Evolutionary conservation across 1,140 invertebrate species (phyloP), one percentile per base, ranked within the genome.

Genomic region (Euschistus heros): DNA sequence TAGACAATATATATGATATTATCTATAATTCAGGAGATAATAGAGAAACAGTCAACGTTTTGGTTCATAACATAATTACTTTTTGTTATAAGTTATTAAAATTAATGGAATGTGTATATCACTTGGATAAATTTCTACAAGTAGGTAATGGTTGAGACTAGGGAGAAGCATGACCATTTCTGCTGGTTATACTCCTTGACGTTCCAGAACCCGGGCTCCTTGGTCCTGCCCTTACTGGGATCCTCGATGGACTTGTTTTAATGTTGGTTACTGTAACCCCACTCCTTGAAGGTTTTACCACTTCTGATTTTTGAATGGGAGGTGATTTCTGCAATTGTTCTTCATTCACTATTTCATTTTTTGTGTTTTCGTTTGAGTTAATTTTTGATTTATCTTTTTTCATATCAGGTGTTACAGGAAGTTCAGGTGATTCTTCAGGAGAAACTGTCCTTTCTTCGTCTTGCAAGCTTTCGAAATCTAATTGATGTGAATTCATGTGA

Each of bases 131-230:
- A 13, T 37, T 37, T 37, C 33, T 37, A 37, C 33, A 37, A 27
- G 0, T 26, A 15, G n/a, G 15, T 20, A 57, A 57, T 26, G 15
- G 15, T 15, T 24, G 22, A 24, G 24, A 57, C 54, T 63, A 67
- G n/a, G 62, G 66, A 2, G 66, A 64, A 52, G 27, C 15, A 30
- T 67, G 66, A 30, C 66, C 66, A 30, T 67, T 67, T n/a, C 66
- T 24, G n/a, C 55, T 24, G 20, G 47, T 33, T 15, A 63, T 24
- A 54, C 54, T 64, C 18, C 66, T 64, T 15, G 37, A 7, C 24
- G 63, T 64, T 27, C 50, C 57, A 17, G 66, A 64, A 14, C 62
- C 55, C 4, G 66, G 66, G 52, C 66, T 67, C 54, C 63, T 10
- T 15, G 61, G 10, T 57, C 65, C 65, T 7, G 65, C 66, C 26